Conservation (phyloP, 92 coral and sea anemone genomes). For the Palythoa grandiflora region DNA sequence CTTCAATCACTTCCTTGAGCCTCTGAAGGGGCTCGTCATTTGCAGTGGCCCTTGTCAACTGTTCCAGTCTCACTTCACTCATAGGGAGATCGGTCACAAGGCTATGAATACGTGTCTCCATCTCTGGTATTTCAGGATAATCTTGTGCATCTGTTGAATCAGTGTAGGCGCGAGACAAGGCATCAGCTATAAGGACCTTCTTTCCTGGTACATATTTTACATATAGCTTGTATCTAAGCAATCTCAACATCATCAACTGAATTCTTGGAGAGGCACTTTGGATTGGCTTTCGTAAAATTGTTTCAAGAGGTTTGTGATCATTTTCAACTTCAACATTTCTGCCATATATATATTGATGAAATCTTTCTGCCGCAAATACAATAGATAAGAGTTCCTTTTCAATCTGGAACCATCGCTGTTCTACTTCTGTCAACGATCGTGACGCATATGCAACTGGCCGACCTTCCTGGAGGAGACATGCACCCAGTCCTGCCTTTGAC, state of each 20-base stretch:
- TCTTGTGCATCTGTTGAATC: constrained; percentile 9
- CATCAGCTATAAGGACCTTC: constrained; percentile 45
- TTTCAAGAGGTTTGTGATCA: too few relatives aligned
- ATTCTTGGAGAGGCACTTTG: neutral
- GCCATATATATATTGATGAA: too few relatives aligned
- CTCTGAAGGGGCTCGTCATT: constrained; percentile 25
- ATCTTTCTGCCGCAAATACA: too few relatives aligned
- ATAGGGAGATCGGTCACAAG: constrained; percentile 25
- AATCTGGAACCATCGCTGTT: too few relatives aligned
- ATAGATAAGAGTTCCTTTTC: too few relatives aligned
- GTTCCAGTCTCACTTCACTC: constrained; percentile 19
- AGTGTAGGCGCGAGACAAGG: constrained; percentile 44
- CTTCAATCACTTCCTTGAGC: constrained; percentile 29
- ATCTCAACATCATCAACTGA: neutral
- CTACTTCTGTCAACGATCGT: constrained; percentile 10
- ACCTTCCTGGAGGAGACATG: constrained; percentile 36
- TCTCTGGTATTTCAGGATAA: constrained; percentile 30
- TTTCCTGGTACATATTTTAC: neutral
- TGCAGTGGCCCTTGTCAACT: constrained; percentile 35
- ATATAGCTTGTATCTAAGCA: constrained; percentile 36
- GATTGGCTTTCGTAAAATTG: too few relatives aligned
- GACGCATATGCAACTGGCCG: constrained; percentile 52
- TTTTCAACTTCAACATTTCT: too few relatives aligned
- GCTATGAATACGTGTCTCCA: constrained; percentile 29
- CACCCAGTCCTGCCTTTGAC: constrained; percentile 40